Conservation (phyloP, 2,797 vertebrate species). For the Sphaeramia orbicularis region DNA sequence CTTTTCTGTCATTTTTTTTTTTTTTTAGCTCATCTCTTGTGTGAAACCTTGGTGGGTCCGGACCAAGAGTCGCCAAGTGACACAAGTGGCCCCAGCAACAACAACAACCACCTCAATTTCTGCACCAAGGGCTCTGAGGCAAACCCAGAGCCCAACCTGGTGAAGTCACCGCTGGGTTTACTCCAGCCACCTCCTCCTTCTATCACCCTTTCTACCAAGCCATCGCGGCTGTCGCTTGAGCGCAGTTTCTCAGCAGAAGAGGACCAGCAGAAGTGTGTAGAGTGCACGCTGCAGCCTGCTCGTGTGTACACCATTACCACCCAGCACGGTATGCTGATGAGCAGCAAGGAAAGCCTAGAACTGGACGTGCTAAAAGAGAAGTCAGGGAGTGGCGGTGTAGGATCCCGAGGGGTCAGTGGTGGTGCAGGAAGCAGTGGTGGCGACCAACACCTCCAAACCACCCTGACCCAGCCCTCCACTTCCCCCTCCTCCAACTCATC, state of each 20-base stretch:
- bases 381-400: slow-evolving; percentile 69
- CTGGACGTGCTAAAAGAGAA: slow-evolving; percentile 92
- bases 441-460: slow-evolving; percentile 40
- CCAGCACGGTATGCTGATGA: slow-evolving; percentile 91
- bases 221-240: slow-evolving; percentile 90
- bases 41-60: slow-evolving; percentile 90
- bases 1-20: slow-evolving; percentile 14
- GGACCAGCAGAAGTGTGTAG: slow-evolving; percentile 89
- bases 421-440: slow-evolving; percentile 54
- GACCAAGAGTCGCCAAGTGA: slow-evolving; percentile 89
- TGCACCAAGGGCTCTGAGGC: slow-evolving; percentile 73
- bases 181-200: slow-evolving; percentile 85
- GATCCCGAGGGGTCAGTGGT: slow-evolving; percentile 55
- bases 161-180: slow-evolving; percentile 68
- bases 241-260: slow-evolving; percentile 85
- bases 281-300: slow-evolving; percentile 88
- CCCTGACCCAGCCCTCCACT: slow-evolving; percentile 72
- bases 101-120: slow-evolving; percentile 75
- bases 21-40: slow-evolving; percentile 91
- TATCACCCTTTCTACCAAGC: slow-evolving; percentile 87
- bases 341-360: slow-evolving; percentile 92
- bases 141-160: slow-evolving; percentile 59
- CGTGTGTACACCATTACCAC: slow-evolving; percentile 95
- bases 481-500: slow-evolving; percentile 78
- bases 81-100: slow-evolving; percentile 65